Evolutionary conservation across 2,888 invertebrate species (phyloP).

Genomic region (Pandemis cinnamomeana): DNA sequence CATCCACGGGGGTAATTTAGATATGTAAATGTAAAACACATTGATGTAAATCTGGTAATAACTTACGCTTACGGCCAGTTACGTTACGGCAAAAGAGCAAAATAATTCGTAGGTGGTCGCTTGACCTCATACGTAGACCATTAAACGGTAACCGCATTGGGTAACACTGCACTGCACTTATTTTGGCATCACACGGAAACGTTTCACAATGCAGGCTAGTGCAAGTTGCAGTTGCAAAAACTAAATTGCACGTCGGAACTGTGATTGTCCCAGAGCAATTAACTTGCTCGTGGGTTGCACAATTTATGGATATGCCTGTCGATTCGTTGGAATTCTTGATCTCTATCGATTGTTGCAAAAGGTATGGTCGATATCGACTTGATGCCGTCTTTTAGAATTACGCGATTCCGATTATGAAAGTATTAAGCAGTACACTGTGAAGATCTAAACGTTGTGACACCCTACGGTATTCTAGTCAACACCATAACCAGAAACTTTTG

Average conservation of each 20-base stretch:
- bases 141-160: slow-evolving; percentile 28
- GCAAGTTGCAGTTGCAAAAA: slow-evolving; percentile 41
- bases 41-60: slow-evolving; percentile 32
- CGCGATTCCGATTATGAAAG: not conserved
- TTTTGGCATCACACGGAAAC: slow-evolving; percentile 40
- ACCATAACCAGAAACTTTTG: too few relatives aligned
- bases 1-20: slow-evolving; percentile 21
- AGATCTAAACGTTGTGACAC: not conserved
- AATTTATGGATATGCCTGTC: slow-evolving; percentile 12
- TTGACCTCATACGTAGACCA: slow-evolving; percentile 19
- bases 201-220: slow-evolving; percentile 26
- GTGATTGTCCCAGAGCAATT: slow-evolving; percentile 35
- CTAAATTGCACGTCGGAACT: slow-evolving; percentile 33
- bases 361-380: not conserved
- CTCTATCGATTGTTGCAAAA: slow-evolving; percentile 14
- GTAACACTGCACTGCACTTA: slow-evolving; percentile 41
- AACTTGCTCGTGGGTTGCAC: slow-evolving; percentile 24
- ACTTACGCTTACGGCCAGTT: slow-evolving; percentile 25
- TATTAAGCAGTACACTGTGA: too few relatives aligned
- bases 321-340: slow-evolving; percentile 19
- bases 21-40: slow-evolving; percentile 35
- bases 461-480: not conserved
- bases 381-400: not conserved
- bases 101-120: slow-evolving; percentile 35
- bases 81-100: slow-evolving; percentile 35